Percentiles rank a stretch among this genome's conserved stretches.
phyloP scores from a whole-genome alignment of 92 coral and sea anemone genomes.

The Palythoa grandis region DNA sequence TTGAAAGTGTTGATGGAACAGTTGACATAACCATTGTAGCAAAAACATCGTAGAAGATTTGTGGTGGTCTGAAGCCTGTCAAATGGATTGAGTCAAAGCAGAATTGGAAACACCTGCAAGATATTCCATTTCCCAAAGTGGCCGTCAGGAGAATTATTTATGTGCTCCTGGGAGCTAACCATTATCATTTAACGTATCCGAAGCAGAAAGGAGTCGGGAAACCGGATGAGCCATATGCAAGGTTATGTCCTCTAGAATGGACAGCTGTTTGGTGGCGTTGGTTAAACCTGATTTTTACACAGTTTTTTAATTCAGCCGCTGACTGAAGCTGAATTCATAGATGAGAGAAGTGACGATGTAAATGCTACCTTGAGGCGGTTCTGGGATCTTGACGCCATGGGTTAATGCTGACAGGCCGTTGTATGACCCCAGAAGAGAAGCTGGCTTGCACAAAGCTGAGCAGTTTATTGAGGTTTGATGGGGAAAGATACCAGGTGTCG shows the following conservation, averaged over 20 bases:
- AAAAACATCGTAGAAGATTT: too few relatives aligned
- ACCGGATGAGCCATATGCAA: conserved; percentile 48
- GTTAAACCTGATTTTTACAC: conserved; percentile 52
- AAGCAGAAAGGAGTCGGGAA: conserved; percentile 46
- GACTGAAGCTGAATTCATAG: background rate
- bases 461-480: background rate
- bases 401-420: conserved; percentile 38
- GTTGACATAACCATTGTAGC: too few relatives aligned
- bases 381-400: conserved; percentile 62
- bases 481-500: background rate
- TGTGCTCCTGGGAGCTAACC: conserved; percentile 55
- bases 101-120: conserved; percentile 53
- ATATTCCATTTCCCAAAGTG: conserved; percentile 51
- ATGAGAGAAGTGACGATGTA: conserved; percentile 39
- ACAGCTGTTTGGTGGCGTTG: conserved; percentile 57
- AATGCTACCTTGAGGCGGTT: background rate
- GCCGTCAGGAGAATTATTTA: conserved; percentile 54
- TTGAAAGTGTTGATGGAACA: too few relatives aligned
- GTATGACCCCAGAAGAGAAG: conserved; percentile 14
- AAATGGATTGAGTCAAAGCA: conserved; percentile 56
- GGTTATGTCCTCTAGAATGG: conserved; percentile 65
- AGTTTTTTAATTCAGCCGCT: conserved; percentile 47
- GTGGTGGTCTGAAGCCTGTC: conserved; percentile 63
- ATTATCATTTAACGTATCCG: conserved; percentile 52
- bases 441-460: background rate